Evolutionary conservation across 2,113 vertebrate genomes (phyloP), one percentile per base, ranked within the genome.

Genomic region (Excalfactoria chinensis): DNA sequence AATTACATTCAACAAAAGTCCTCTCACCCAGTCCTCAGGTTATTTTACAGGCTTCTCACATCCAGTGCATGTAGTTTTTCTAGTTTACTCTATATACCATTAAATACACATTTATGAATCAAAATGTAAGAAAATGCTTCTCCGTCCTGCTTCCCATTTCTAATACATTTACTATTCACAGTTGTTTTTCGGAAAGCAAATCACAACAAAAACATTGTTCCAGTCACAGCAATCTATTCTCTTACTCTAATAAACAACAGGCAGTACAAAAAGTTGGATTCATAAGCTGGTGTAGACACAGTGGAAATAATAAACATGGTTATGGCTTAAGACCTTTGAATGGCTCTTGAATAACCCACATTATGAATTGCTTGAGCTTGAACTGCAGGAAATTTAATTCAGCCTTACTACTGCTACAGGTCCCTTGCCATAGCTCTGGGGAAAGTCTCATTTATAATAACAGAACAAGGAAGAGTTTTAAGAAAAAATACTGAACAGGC

Each of bases 381-480:
- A 93, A 80, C 34, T 12, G 12, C 56, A 68, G 76, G 69, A 92
- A 95, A 92, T 90, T 62, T 49, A 80, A 83, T 94, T 90, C 59
- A 81, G 76, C 30, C n/a, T 86, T 84, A 56, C 66, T 63, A 51
- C 37, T 80, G 60, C 55, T 69, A 70, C 49, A 77, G 41, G 62
- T 66, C 34, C 35, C 51, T 72, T 77, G 49, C 44, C 11, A 22
- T 25, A 40, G n/a, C 83, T 88, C 71, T 55, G 44, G 80, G 80
- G 43, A 92, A 22, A 21, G 35, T 43, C 37, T 56, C 10, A 59
- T 91, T 72, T 49, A 13, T 53, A 72, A 28, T 37, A 73, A 76
- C 11, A 82, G 56, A 79, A 32, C 20, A 46, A 43, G 17, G 32
- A 77, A 68, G 56, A 37, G 19, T 41, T 82, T 55, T 64, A 95